Base-by-base conservation (phyloP, 2,113 vertebrate species). In the Corydoras sp. region DNA sequence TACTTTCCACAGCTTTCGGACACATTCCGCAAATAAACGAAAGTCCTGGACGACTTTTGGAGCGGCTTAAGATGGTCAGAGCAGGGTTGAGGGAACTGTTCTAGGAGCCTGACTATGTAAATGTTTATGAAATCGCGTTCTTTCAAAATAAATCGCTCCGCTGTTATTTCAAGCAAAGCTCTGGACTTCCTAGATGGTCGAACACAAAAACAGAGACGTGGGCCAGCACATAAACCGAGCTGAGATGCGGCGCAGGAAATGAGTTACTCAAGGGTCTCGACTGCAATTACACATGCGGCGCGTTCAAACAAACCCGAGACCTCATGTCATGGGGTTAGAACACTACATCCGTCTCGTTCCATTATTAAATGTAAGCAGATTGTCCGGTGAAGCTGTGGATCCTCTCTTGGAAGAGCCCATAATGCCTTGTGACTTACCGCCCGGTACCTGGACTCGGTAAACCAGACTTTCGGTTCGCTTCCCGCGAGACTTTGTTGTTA, bases 361-460 rank as follows among this genome's bases (percentile, higher is more conserved):
- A 80, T 84, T 85, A 83, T 88, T 88, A 87, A 86, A 83, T 79
- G 74, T 69, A 56, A 55, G 76, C 83, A 85, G 81, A 85, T 82
- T 80, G 80, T 75, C 72, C 18, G 7, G 69, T 62, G 53, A 60
- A 77, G 62, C 15, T 31, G 43, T 67, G 64, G 56, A 64, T 43
- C 35, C 35, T 43, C 35, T 43, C 35, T 43, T 43, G 7, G 35
- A 43, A 43, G 7, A 43, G 35, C 35, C 35, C 35, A 43, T 43
- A 43, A 43, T 43, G 35, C 35, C 35, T 43, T 43, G 35, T 43
- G 35, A 43, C 35, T 43, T 43, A 43, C 35, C 35, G 7, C 35
- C 35, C 35, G 7, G 35, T 8, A 43, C 35, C 35, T 5, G 35
- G 35, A 43, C 1, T 2, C 7, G 35, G 4, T 43, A 43, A 43